A percentile compares a stretch with the other conserved stretches of the same genome.
Evolutionary conservation across 2,888 invertebrate genomes (phyloP).

Genomic region (Agonopterix arenella): DNA sequence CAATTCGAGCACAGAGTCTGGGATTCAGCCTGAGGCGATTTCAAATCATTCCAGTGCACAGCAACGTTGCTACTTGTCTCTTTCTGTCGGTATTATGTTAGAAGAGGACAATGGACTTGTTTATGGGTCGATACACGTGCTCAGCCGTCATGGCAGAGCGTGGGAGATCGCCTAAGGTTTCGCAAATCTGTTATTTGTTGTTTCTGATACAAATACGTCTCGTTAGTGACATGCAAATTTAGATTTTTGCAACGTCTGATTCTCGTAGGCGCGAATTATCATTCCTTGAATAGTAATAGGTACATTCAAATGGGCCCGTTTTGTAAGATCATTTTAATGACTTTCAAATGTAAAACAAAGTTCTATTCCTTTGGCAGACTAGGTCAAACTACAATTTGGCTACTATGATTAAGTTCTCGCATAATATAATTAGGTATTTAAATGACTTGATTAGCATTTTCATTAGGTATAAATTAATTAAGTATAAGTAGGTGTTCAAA

Average conservation of each 20-base stretch:
- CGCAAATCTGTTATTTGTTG: conserved; percentile 28
- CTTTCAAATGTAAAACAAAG: too few relatives aligned
- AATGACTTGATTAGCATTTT: too few relatives aligned
- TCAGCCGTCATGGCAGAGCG: conserved; percentile 34
- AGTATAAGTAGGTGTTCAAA: too few relatives aligned
- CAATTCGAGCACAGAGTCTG: conserved; percentile 39
- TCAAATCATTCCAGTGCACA: conserved; percentile 18
- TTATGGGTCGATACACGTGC: conserved; percentile 25
- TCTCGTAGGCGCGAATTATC: conserved; percentile 34
- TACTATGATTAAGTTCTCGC: too few relatives aligned
- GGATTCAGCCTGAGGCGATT: conserved; percentile 45
- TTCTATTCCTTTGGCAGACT: too few relatives aligned
- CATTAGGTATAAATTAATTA: too few relatives aligned
- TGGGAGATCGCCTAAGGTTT: conserved; percentile 53
- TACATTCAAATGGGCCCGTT: too few relatives aligned
- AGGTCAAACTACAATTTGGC: too few relatives aligned
- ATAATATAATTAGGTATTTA: too few relatives aligned
- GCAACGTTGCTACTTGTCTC: conserved; percentile 16
- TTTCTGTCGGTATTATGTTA: conserved; percentile 28
- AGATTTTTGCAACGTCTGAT: conserved; percentile 41
- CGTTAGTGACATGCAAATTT: conserved; percentile 43
- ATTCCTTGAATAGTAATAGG: conserved; percentile 26
- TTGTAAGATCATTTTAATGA: too few relatives aligned
- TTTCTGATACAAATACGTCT: conserved; percentile 1
- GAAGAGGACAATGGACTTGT: conserved; percentile 24